A percentile compares a stretch with the other conserved stretches of the same genome.
Conservation (phyloP, 2,113 vertebrate species). For the Tragulus kanchil region DNA sequence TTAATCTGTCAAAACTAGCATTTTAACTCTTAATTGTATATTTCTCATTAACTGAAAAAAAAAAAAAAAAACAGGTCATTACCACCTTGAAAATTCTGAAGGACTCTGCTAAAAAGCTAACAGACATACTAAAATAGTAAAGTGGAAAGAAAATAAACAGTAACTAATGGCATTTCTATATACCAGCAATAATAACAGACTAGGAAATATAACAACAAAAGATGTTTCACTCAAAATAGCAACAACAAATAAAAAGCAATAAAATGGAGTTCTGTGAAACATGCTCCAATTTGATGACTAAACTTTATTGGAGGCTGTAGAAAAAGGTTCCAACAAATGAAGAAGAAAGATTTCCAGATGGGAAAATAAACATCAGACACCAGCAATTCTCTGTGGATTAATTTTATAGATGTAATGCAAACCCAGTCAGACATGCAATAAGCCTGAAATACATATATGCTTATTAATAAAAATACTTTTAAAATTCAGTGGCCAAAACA, state of each 20-base stretch:
- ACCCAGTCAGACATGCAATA: not conserved
- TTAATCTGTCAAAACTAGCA: not conserved
- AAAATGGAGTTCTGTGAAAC: not conserved
- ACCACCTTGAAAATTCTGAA: not conserved
- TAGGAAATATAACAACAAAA: not conserved
- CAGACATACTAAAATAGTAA: slow-evolving; percentile 20
- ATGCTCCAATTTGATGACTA: not conserved
- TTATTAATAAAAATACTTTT: not conserved
- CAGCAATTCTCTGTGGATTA: not conserved
- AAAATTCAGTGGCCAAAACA: not conserved
- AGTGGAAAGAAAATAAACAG: not conserved
- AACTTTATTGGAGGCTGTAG: not conserved
- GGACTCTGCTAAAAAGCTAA: not conserved
- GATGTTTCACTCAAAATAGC: not conserved
- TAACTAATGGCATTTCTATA: not conserved
- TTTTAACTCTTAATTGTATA: not conserved
- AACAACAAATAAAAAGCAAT: slow-evolving; percentile 41
- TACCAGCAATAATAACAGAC: not conserved
- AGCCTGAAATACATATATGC: not conserved
- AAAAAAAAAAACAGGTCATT: not conserved
- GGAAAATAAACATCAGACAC: not conserved
- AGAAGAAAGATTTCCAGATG: not conserved
- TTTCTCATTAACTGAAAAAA: not conserved
- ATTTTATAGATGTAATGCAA: not conserved
- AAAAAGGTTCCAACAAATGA: not conserved